phyloP scores from a whole-genome alignment of 35 echinoderm and acorn worm species.

The Strongylocentrotus purpuratus region DNA sequence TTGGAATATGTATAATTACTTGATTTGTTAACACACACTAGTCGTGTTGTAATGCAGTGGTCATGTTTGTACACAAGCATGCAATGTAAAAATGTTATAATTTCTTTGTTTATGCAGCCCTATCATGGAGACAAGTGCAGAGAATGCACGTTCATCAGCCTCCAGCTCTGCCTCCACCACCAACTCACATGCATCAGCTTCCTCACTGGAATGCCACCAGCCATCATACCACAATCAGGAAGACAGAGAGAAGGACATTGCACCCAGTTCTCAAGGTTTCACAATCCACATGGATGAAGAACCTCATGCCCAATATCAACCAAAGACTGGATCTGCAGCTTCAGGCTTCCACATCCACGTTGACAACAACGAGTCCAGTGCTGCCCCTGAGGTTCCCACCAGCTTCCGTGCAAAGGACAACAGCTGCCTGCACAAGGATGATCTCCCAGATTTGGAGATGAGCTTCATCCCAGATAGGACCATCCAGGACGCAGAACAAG shows the following conservation, averaged over 20 bases:
- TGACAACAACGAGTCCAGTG: not conserved
- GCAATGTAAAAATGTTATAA: no score
- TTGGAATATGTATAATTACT: no score
- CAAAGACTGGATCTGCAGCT: not conserved
- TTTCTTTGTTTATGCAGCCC: slow-evolving; percentile 64
- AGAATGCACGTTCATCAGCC: slow-evolving; percentile 72
- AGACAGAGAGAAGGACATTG: not conserved
- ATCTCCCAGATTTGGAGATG: not conserved
- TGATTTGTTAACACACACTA: no score
- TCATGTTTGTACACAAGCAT: no score
- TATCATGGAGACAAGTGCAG: slow-evolving; percentile 81
- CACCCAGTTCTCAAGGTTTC: not conserved
- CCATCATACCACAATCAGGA: not conserved
- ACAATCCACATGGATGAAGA: not conserved
- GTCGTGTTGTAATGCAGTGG: no score
- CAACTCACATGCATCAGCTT: slow-evolving; percentile 29
- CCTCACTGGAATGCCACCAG: slow-evolving; percentile 32
- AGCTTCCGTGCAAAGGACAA: not conserved
- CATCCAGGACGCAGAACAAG: not conserved
- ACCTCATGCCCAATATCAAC: not conserved
- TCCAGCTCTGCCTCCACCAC: slow-evolving; percentile 57
- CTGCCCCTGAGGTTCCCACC: not conserved
- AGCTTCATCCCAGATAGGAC: slow-evolving; percentile 32
- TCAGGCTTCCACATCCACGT: not conserved
- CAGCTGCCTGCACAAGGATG: not conserved